Percentiles rank a stretch among this genome's conserved stretches.
These are phyloP conservation scores for Anas platyrhynchos DNA, from an alignment of 2,113 vertebrate species.

Conservation along the genomic window DNA sequence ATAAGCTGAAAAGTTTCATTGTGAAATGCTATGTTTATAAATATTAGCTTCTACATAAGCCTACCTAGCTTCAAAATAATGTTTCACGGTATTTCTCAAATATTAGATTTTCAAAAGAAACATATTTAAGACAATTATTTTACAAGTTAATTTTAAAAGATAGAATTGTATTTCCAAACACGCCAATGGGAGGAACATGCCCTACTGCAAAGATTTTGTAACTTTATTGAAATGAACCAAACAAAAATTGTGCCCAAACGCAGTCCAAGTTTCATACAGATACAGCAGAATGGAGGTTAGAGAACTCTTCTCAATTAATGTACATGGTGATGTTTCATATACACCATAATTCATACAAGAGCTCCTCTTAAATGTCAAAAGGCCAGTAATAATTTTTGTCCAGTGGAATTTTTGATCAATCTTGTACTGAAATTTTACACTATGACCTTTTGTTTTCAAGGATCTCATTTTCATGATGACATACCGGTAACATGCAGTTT, in stretches of 20 bases:
- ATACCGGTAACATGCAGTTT: background rate
- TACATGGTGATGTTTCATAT: background rate
- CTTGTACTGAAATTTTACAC: background rate
- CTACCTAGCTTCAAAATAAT: background rate
- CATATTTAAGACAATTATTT: slow-evolving; percentile 23
- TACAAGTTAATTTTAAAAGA: background rate
- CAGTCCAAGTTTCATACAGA: background rate
- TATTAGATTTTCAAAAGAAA: background rate
- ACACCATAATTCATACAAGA: background rate
- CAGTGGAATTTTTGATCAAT: background rate
- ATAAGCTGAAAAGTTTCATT: background rate
- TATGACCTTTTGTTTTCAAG: background rate
- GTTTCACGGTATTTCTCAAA: too few species aligned
- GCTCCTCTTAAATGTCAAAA: background rate
- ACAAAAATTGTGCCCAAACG: background rate
- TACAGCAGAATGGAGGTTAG: background rate
- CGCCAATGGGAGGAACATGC: background rate
- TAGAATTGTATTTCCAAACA: background rate
- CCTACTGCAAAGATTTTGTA: background rate
- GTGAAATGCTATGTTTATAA: background rate
- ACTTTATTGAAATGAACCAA: background rate
- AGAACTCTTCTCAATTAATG: background rate
- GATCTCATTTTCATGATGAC: background rate
- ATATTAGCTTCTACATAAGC: background rate
- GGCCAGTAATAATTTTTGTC: background rate